Base-by-base conservation (phyloP, 2,797 vertebrate species). In the Falco concolor region DNA sequence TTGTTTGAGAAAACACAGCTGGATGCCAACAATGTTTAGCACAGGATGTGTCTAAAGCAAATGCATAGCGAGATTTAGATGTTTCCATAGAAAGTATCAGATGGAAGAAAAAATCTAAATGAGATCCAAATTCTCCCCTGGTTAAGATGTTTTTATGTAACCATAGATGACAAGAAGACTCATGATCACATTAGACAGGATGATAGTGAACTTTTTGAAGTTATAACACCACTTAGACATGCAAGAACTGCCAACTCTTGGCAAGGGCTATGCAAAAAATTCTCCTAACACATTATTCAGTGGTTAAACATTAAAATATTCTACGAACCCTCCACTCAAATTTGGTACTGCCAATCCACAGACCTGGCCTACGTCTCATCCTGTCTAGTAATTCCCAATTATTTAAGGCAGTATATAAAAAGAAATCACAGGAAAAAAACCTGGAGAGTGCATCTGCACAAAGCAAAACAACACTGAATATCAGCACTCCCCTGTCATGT, bases 1-100 rank as follows among this genome's bases (percentile, higher is more conserved):
- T 82, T 47, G n/a, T 53, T 70, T 88, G 82, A 84, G 89, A 86
- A 95, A 94, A 94, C 87, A 93, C 80, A 95, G 94, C 90, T 91
- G 93, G 93, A 93, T 93, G 83, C 63, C 83, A 96, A 61, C 53
- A 88, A 49, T 30, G 45, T 76, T 95, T 86, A 96, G 80, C 69
- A 81, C n/a, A 67, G 32, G 59, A 91, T 20, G 11, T 28, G 44
- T 90, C 85, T 90, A 90, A 82, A 93, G 32, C 69, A 95, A 87
- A 92, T 5, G 9, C 5, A 23, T 53, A 63, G 57, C 8, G 6
- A 81, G 50, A 78, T 80, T 89, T 84, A 81, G 78, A 81, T 3
- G 4, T 74, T 82, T 90, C 65, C 60, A 67, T 27, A 56, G 1
- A 32, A 95, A 92, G 63, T 13, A 89, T 95, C 63, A 84, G 70